Evolutionary conservation across 2,797 vertebrate species (phyloP).

Genomic region (Hydrophis major): DNA sequence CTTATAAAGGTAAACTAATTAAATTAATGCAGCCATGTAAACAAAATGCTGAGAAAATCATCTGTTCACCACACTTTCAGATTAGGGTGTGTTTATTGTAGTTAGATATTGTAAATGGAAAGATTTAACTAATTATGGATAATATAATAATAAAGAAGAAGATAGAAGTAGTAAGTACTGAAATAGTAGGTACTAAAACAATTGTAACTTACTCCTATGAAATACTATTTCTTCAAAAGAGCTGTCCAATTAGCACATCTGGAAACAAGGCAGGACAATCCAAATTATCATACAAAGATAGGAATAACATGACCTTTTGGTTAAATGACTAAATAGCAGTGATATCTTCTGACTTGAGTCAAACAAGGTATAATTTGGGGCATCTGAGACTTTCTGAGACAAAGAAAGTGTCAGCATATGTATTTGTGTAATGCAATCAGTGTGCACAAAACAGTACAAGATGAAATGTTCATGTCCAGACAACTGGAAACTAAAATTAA

Average conservation of each 20-base stretch:
- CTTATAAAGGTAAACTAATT: slow-evolving; percentile 56
- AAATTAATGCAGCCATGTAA: slow-evolving; percentile 48
- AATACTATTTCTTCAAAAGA: neutral
- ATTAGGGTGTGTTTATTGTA: slow-evolving; percentile 43
- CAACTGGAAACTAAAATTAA: neutral
- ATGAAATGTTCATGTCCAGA: neutral
- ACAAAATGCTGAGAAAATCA: slow-evolving; percentile 38
- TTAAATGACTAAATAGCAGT: neutral
- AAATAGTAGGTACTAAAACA: slow-evolving; percentile 31
- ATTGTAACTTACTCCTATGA: slow-evolving; percentile 1
- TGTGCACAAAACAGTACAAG: neutral
- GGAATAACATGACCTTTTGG: neutral
- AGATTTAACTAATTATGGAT: slow-evolving; percentile 39
- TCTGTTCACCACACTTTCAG: neutral
- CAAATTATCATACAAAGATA: neutral
- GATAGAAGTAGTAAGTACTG: slow-evolving; percentile 24
- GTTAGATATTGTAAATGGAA: slow-evolving; percentile 36
- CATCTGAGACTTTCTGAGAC: neutral
- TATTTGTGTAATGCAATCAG: neutral
- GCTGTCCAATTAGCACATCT: neutral
- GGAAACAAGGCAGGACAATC: neutral
- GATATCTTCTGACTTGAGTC: neutral
- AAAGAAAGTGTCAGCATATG: neutral
- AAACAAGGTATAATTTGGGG: neutral
- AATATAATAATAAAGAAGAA: slow-evolving; percentile 44